Evolutionary conservation across 2,888 invertebrate genomes (phyloP).

Genomic region (Lagria hirta): DNA sequence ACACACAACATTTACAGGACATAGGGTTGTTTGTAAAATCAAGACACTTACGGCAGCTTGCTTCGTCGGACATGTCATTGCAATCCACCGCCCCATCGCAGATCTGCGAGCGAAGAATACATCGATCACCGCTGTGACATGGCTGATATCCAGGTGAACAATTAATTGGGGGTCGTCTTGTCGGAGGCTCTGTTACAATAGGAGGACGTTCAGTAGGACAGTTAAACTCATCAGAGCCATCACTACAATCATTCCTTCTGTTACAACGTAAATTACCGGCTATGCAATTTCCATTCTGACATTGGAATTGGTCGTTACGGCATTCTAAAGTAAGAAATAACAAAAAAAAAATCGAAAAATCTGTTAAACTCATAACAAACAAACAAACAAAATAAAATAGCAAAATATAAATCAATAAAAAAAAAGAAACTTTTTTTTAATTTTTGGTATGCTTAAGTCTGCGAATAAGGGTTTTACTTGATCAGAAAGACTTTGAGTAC

Average conservation of each 20-base stretch:
- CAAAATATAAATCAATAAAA: too few relatives aligned
- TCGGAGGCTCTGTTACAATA: conserved; percentile 32
- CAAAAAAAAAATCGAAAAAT: conserved; percentile 32
- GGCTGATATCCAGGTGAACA: conserved; percentile 53
- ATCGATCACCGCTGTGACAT: conserved; percentile 55
- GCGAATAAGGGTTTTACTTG: too few relatives aligned
- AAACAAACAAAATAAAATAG: conserved; percentile 18
- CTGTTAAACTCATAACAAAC: conserved; percentile 29
- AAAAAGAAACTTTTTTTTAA: too few relatives aligned
- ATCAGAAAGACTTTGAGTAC: too few relatives aligned
- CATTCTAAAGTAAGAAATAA: conserved; percentile 59
- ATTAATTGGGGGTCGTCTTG: conserved; percentile 32
- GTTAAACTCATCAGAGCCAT: conserved; percentile 60
- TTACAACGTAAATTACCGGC: conserved; percentile 52
- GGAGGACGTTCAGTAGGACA: conserved; percentile 56
- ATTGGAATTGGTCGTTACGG: conserved; percentile 65
- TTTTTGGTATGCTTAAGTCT: too few relatives aligned
- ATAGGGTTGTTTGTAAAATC: too few relatives aligned
- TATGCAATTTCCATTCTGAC: conserved; percentile 66
- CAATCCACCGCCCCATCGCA: conserved; percentile 72
- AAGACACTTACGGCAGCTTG: conserved; percentile 53
- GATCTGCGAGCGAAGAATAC: conserved; percentile 49
- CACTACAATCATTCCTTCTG: conserved; percentile 56
- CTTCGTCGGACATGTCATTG: conserved; percentile 73
- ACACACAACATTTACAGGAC: conserved; percentile 13